phyloP scores from a whole-genome alignment of 1,140 invertebrate species.

The Drosophila tristis region DNA sequence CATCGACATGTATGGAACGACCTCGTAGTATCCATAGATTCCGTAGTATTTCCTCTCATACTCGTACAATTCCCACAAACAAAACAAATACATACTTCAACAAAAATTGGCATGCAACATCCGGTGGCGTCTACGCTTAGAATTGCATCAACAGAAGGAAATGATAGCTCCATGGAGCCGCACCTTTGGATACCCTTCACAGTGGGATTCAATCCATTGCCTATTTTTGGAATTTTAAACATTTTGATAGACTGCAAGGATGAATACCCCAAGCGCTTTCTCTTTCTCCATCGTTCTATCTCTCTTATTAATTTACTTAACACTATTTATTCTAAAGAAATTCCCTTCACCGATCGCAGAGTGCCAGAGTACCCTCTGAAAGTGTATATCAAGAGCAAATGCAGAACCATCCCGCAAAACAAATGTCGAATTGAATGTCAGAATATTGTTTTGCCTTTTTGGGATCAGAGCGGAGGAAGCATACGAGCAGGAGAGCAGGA shows the following conservation, averaged over 20 bases:
- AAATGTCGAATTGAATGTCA: conserved; percentile 81
- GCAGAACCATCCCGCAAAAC: conserved; percentile 43
- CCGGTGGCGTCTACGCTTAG: conserved; percentile 77
- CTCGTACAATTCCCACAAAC: conserved; percentile 6
- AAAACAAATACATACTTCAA: conserved; percentile 46
- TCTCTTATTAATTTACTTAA: too few relatives aligned
- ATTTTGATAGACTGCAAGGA: too few relatives aligned
- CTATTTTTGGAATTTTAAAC: too few relatives aligned
- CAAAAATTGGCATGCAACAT: conserved; percentile 81
- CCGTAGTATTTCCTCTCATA: not conserved
- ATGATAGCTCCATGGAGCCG: too few relatives aligned
- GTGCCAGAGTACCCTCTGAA: too few relatives aligned
- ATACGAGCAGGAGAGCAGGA: not conserved
- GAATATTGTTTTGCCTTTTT: conserved; percentile 65
- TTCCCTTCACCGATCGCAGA: not conserved
- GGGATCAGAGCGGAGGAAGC: not conserved
- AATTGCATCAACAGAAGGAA: conserved; percentile 58
- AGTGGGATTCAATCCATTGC: too few relatives aligned
- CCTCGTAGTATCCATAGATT: too few relatives aligned
- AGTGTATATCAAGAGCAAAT: too few relatives aligned
- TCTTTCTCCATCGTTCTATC: too few relatives aligned
- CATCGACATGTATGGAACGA: not conserved
- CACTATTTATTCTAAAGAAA: not conserved
- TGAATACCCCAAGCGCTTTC: too few relatives aligned
- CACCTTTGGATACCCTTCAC: too few relatives aligned